Evolutionary conservation across 2,888 invertebrate genomes (phyloP).

Genomic region (Hypomecis atomaria): DNA sequence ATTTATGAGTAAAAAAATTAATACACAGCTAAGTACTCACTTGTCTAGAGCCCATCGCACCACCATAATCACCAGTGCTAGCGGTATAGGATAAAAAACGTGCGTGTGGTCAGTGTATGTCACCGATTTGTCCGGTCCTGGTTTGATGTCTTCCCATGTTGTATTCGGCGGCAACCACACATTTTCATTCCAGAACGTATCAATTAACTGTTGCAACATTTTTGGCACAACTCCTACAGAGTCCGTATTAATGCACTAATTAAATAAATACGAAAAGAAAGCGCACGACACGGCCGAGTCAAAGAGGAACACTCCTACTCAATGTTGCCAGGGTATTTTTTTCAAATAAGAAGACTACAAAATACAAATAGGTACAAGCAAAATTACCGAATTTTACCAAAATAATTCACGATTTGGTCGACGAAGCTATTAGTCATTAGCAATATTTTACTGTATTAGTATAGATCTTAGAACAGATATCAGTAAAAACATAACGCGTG

Average conservation of each 20-base stretch:
- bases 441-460: too few relatives aligned
- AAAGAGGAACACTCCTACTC: slow-evolving; percentile 1
- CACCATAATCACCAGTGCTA: slow-evolving; percentile 91
- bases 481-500: too few relatives aligned
- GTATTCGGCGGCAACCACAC: slow-evolving; percentile 97
- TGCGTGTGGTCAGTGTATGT: slow-evolving; percentile 92
- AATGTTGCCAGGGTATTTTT: background rate
- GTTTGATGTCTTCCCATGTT: slow-evolving; percentile 94
- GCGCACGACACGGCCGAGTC: slow-evolving; percentile 18
- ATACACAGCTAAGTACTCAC: slow-evolving; percentile 83
- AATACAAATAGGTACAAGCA: too few relatives aligned
- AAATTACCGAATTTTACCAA: too few relatives aligned
- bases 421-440: too few relatives aligned
- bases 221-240: slow-evolving; percentile 41
- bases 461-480: too few relatives aligned
- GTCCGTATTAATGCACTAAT: slow-evolving; percentile 23
- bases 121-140: slow-evolving; percentile 88
- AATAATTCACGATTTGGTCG: too few relatives aligned
- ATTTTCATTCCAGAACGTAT: slow-evolving; percentile 91
- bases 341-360: too few relatives aligned
- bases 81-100: slow-evolving; percentile 92
- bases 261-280: slow-evolving; percentile 29
- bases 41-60: slow-evolving; percentile 93
- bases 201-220: slow-evolving; percentile 75
- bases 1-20: slow-evolving; percentile 29